Evolutionary conservation across 2,113 vertebrate genomes (phyloP).

Genomic region (Anolis carolinensis): DNA sequence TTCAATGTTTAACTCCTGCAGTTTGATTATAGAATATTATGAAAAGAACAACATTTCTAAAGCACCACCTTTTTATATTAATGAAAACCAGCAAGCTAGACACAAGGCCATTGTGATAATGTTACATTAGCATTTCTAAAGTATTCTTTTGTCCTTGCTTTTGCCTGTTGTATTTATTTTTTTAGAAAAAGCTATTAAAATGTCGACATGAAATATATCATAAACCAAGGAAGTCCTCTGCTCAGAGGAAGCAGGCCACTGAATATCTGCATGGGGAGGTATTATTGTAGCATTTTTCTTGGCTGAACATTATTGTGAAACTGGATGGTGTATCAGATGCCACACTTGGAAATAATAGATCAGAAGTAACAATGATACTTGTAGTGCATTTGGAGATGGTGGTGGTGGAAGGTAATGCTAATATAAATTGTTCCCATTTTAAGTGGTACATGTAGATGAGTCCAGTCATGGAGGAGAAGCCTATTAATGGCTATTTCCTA

Average conservation of each 20-base stretch:
- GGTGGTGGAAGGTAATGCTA: no score
- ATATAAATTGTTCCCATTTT: no score
- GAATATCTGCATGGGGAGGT: background rate
- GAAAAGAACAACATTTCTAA: constrained; percentile 8
- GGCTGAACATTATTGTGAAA: background rate
- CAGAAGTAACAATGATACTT: no score
- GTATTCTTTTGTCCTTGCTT: constrained; percentile 46
- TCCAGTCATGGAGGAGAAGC: no score
- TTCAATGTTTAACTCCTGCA: background rate
- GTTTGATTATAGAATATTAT: background rate
- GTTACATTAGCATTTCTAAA: constrained; percentile 18
- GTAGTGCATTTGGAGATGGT: no score
- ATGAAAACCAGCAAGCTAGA: constrained; percentile 28
- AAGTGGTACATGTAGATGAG: no score
- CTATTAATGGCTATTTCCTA: no score
- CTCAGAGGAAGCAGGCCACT: background rate
- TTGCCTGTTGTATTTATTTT: constrained; percentile 17
- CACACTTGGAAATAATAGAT: no score
- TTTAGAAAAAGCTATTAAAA: constrained; percentile 6
- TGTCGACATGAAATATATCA: constrained; percentile 17
- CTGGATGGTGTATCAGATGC: background rate
- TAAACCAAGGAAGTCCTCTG: background rate
- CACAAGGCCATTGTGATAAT: background rate
- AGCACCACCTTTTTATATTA: background rate
- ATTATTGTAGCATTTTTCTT: background rate